phyloP scores from a whole-genome alignment of 1,140 invertebrate genomes.

The Zaprionus tsacasi region DNA sequence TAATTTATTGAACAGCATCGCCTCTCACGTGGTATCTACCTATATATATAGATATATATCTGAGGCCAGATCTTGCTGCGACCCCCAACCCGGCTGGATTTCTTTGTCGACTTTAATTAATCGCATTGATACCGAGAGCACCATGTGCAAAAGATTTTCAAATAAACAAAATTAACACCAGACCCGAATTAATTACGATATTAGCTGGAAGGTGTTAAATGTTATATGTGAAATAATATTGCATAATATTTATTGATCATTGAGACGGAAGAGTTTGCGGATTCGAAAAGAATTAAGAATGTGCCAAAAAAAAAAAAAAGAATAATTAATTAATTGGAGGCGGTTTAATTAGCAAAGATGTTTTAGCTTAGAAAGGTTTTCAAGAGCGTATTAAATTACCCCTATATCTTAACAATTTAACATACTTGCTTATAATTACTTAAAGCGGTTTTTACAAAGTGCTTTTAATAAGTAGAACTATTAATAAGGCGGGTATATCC shows the following conservation, averaged over 20 bases:
- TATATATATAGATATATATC: too few relatives aligned
- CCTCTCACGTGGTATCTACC: slow-evolving; percentile 33
- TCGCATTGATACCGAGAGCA: slow-evolving; percentile 53
- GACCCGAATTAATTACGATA: slow-evolving; percentile 65
- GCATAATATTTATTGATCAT: not conserved
- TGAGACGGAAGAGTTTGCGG: not conserved
- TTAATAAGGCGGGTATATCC: not conserved
- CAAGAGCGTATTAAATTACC: not conserved
- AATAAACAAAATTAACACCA: slow-evolving; percentile 52
- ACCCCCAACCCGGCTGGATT: slow-evolving; percentile 29
- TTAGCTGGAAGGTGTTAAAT: slow-evolving; percentile 56
- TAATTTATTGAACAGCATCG: slow-evolving; percentile 67
- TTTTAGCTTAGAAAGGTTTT: not conserved
- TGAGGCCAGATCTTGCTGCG: not conserved
- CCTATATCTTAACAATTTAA: not conserved
- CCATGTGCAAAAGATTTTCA: slow-evolving; percentile 62
- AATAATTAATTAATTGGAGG: not conserved
- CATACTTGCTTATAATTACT: not conserved
- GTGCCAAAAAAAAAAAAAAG: not conserved
- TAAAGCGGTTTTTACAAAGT: not conserved
- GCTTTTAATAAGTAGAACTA: not conserved
- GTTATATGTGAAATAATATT: slow-evolving; percentile 25
- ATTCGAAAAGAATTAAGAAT: not conserved
- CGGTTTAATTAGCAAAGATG: not conserved
- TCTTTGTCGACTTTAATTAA: slow-evolving; percentile 70